Evolutionary conservation across 2,113 vertebrate species (phyloP), one percentile per base, ranked within the genome.

Genomic region (Suncus etruscus): DNA sequence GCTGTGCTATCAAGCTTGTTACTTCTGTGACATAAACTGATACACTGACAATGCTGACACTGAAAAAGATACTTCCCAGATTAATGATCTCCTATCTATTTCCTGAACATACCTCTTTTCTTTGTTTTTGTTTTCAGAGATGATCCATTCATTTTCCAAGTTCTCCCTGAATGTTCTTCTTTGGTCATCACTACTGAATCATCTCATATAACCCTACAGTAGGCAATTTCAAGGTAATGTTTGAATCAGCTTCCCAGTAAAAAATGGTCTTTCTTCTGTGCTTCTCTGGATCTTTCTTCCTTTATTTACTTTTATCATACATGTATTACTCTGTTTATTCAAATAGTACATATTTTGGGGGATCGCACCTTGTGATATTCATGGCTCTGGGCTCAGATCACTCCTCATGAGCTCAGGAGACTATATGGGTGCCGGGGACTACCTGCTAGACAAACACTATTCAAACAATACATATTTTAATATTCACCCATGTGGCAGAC

Each of bases 241-340:
- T 12, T 70, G 32, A 76, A 25, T 39, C 48, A 61, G 0, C 77
- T 79, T 81, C 3, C 20, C 7, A 66, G 31, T 25, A 89, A 48
- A 73, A 92, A 81, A 20, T 3, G 24, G 63, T 22, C 25, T 81
- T 66, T 51, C 66, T 58, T 72, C 66, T 48, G 6, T 50, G 8
- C 39, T 75, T 58, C 25, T 27, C 8, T 48, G 65, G 18, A 61
- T 74, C 75, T 78, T 66, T 11, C 0, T 31, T 10, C 11, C 73
- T 94, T 63, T 12, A 25, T 79, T 63, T 92, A 65, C 50, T 50
- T 83, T 66, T 32, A 22, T 87, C 20, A 78, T 2, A 4, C 20
- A 70, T 31, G 10, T 15, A 3, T 77, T 27, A 66, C 58, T 89
- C 70, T 22, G 54, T 15, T 82, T 78, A 94, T 83, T 88, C 72